These are phyloP conservation scores for Apis cerana DNA, from an alignment of 1,140 invertebrate genomes.

Conservation along the genomic window DNA sequence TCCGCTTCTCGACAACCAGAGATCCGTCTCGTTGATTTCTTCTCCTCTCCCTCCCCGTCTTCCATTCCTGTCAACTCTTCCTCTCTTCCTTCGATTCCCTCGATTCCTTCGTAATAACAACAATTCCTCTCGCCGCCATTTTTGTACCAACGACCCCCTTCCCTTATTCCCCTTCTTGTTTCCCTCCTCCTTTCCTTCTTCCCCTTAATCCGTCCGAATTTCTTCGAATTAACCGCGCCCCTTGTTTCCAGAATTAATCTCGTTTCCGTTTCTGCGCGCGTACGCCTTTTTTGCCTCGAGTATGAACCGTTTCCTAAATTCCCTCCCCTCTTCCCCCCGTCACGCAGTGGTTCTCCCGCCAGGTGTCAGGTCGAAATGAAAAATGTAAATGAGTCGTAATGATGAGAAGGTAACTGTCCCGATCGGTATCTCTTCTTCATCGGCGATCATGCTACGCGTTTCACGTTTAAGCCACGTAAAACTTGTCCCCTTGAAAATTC, in stretches of 20 bases:
- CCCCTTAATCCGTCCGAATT: neutral
- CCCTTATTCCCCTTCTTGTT: neutral
- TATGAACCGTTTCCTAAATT: neutral
- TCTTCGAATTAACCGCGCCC: neutral
- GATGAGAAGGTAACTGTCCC: conserved; percentile 61
- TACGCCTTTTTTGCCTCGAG: neutral
- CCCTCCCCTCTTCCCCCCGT: neutral
- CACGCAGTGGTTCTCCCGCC: conserved; percentile 41
- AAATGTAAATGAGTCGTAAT: conserved; percentile 66
- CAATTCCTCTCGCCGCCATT: neutral
- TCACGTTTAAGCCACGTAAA: neutral
- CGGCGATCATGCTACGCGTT: conserved; percentile 28
- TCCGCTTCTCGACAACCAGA: conserved; percentile 34
- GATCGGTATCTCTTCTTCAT: conserved; percentile 56
- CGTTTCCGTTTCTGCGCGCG: too few species aligned
- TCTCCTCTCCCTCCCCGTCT: neutral
- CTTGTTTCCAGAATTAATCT: neutral
- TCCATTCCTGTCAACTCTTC: neutral
- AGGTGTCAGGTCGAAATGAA: conserved; percentile 65
- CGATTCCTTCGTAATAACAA: neutral
- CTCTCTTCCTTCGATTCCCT: neutral
- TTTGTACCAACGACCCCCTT: neutral
- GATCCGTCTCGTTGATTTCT: conserved; percentile 51
- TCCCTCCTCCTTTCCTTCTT: neutral
- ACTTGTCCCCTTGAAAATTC: neutral